Evolutionary conservation across 2,888 invertebrate genomes (phyloP).

Genomic region (Noctua pronuba): DNA sequence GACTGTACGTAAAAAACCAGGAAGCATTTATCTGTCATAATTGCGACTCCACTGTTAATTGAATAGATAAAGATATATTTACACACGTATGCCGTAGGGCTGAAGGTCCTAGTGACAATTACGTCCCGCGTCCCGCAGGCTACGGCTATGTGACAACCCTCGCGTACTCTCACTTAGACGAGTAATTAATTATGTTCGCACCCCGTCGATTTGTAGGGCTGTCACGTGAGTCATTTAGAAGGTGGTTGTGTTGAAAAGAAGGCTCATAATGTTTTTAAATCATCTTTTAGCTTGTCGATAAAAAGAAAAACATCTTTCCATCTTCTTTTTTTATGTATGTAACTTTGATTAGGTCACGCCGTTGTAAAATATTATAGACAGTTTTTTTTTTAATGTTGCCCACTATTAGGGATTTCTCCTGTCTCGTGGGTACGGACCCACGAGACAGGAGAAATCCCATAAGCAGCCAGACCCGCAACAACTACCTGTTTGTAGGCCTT

Average conservation of each 20-base stretch:
- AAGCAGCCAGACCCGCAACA: too few species aligned
- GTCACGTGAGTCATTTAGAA: constrained; percentile 16
- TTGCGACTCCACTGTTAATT: constrained; percentile 23
- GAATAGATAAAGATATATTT: constrained; percentile 32
- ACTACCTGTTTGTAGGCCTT: too few species aligned
- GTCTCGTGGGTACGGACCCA: too few species aligned
- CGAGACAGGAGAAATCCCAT: too few species aligned
- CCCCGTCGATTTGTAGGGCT: constrained; percentile 65
- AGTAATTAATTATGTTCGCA: constrained; percentile 74
- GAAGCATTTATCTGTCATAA: constrained; percentile 12
- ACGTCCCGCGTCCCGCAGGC: constrained; percentile 27
- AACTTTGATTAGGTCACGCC: too few species aligned
- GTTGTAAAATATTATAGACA: too few species aligned
- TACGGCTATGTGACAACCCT: constrained; percentile 73
- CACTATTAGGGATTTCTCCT: too few species aligned
- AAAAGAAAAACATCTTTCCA: not conserved
- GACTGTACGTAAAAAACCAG: not conserved
- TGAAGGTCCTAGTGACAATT: constrained; percentile 51
- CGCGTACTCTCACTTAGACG: constrained; percentile 68
- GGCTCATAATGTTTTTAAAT: not conserved
- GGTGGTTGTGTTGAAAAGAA: not conserved
- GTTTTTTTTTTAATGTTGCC: too few species aligned
- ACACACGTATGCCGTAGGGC: constrained; percentile 2
- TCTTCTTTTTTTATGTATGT: too few species aligned
- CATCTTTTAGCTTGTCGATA: not conserved